Evolutionary conservation across 2,113 vertebrate species (phyloP).

Genomic region (Furnarius figulus): DNA sequence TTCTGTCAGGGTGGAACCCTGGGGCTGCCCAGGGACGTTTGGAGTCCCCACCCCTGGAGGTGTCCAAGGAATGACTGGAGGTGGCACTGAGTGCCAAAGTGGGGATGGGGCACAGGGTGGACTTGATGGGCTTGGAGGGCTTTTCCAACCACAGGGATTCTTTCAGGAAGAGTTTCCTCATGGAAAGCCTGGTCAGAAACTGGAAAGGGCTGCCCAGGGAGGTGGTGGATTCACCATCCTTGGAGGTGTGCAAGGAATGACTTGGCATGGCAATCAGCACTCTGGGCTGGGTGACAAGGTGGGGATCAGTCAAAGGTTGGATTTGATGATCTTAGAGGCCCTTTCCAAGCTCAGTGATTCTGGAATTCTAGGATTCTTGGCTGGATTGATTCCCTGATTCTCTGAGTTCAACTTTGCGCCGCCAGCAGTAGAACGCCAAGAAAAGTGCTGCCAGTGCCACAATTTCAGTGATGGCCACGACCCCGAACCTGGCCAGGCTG

Average conservation of each 20-base stretch:
- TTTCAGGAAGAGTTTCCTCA: no score
- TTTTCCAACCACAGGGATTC: background rate
- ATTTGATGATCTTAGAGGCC: background rate
- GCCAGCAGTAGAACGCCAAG: accelerated
- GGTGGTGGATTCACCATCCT: background rate
- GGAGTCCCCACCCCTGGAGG: background rate
- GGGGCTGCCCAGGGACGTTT: background rate
- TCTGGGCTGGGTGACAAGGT: background rate
- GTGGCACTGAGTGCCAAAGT: background rate
- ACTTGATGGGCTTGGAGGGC: background rate
- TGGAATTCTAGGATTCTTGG: background rate
- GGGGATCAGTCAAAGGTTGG: background rate
- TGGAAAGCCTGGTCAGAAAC: background rate
- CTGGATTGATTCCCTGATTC: background rate
- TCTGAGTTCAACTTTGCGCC: background rate
- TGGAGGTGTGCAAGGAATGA: background rate
- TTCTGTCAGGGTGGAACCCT: background rate
- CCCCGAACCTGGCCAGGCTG: accelerated
- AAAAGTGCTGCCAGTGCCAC: accelerated
- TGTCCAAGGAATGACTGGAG: background rate
- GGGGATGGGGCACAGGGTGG: background rate
- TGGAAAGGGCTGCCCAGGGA: no score
- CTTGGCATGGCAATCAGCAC: no score
- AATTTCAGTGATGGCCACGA: accelerated
- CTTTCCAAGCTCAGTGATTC: background rate